Conservation (phyloP, 2,113 vertebrate species). For the Globicephala melas region DNA sequence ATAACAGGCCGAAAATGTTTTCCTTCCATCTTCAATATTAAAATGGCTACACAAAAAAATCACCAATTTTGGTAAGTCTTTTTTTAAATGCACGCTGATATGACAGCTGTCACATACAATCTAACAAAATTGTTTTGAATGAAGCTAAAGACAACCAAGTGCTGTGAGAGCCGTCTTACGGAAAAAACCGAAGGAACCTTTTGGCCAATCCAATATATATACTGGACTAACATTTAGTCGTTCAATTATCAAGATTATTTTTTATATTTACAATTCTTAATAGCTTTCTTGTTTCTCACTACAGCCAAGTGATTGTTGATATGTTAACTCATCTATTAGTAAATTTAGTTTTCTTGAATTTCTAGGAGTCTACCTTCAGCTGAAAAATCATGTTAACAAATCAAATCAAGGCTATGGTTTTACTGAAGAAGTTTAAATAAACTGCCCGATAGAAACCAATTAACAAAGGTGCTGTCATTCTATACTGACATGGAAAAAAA, state of each 20-base stretch:
- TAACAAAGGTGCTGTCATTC: background rate
- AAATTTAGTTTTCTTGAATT: background rate
- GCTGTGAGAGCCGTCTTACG: too few species aligned
- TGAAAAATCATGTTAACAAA: background rate
- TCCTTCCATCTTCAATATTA: too few species aligned
- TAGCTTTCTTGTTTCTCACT: background rate
- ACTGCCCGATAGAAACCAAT: background rate
- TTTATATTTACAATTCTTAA: background rate
- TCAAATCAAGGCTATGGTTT: background rate
- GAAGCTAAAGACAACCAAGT: too few species aligned
- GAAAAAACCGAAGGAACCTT: too few species aligned
- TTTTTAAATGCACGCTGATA: too few species aligned
- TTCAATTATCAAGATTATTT: background rate
- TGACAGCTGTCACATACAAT: too few species aligned
- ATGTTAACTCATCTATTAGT: background rate
- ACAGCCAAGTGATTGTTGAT: background rate
- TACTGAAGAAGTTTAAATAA: constrained; percentile 13
- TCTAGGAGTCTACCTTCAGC: background rate
- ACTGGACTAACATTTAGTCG: background rate
- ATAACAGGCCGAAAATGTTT: too few species aligned
- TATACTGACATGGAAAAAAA: background rate
- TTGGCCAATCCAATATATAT: too few species aligned
- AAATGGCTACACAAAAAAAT: too few species aligned
- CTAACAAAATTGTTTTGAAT: too few species aligned
- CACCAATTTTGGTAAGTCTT: too few species aligned